phyloP scores from a whole-genome alignment of 2,888 invertebrate species.

The Melieria picta region DNA sequence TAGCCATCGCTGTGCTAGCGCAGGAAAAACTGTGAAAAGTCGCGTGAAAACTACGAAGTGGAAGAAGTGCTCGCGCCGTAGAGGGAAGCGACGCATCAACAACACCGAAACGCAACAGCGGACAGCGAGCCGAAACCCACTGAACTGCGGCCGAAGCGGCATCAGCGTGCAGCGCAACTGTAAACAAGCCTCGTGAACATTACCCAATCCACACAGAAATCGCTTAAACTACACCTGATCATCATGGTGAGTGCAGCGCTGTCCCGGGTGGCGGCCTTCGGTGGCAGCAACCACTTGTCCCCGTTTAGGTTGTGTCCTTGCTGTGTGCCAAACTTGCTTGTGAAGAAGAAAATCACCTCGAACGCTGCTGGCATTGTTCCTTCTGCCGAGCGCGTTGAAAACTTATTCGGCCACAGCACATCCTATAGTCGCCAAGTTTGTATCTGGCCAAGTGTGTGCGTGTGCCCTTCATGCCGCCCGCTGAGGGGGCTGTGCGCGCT shows the following conservation, averaged over 20 bases:
- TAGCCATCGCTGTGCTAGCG: neutral
- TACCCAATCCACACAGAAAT: constrained; percentile 33
- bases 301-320: no score
- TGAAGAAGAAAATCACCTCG: no score
- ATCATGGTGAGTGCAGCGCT: constrained; percentile 44
- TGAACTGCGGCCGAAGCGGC: neutral
- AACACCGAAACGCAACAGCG: neutral
- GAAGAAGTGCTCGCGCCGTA: neutral
- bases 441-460: no score
- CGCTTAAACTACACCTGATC: constrained; percentile 43
- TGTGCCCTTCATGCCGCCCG: no score
- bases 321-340: no score
- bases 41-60: constrained; percentile 4
- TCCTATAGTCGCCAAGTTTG: no score
- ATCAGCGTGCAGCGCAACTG: neutral
- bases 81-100: constrained; percentile 4
- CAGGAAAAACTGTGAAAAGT: constrained; percentile 12
- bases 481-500: no score
- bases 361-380: no score
- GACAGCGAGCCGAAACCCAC: neutral
- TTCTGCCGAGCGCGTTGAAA: no score
- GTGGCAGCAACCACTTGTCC: neutral
- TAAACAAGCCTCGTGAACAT: constrained; percentile 11
- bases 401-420: no score
- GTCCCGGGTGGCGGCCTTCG: neutral